Evolutionary conservation across 2,113 vertebrate genomes (phyloP).

Genomic region (Phylloscopus trochiloides): DNA sequence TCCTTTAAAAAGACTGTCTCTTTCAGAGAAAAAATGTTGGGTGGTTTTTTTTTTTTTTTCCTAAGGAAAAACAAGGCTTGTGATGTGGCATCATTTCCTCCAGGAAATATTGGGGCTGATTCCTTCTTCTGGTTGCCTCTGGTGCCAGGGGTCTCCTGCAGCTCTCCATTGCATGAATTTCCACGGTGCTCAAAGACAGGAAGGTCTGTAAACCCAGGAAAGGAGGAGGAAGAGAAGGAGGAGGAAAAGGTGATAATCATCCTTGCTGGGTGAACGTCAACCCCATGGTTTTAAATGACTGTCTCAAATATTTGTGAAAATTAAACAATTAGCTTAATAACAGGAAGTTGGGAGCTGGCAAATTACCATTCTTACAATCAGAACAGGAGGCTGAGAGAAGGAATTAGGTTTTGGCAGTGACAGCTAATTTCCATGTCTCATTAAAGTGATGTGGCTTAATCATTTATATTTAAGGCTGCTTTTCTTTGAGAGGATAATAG

Average conservation of each 20-base stretch:
- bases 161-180: not conserved
- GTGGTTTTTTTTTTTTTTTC: not conserved
- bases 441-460: not conserved
- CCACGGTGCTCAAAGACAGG: not conserved
- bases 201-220: not conserved
- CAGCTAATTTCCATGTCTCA: constrained; percentile 29
- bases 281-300: not conserved
- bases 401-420: constrained; percentile 26
- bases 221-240: not conserved
- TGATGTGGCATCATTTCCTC: not conserved
- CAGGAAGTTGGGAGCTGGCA: constrained; percentile 40
- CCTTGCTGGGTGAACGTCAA: not conserved
- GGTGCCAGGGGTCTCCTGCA: not conserved
- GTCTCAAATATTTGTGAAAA: constrained; percentile 39
- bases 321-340: constrained; percentile 44
- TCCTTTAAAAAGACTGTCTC: not conserved
- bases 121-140: not conserved
- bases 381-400: constrained; percentile 21
- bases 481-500: not conserved
- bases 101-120: not conserved
- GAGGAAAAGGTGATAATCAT: not conserved
- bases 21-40: not conserved
- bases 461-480: not conserved
- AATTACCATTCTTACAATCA: constrained; percentile 22
- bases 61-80: not conserved